These are phyloP conservation scores for Lepus townsendii DNA, from an alignment of 2,797 vertebrate species.

Conservation along the genomic window DNA sequence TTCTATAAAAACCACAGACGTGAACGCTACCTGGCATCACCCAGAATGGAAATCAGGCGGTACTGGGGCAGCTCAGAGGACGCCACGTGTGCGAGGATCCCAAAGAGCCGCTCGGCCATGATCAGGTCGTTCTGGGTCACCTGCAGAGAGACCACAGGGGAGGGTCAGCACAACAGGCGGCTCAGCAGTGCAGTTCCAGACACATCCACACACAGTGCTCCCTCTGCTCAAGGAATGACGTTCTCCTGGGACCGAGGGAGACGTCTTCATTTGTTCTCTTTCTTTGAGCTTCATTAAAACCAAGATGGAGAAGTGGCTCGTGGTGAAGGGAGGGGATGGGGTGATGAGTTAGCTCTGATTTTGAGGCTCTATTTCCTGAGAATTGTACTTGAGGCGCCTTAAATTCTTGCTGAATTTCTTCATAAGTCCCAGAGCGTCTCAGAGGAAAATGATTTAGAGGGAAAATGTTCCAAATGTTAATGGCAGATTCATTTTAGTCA, in stretches of 20 bases:
- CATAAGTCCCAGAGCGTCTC: conserved; percentile 25
- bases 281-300: neutral
- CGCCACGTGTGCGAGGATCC: conserved; percentile 95
- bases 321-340: neutral
- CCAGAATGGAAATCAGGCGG: conserved; percentile 93
- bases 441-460: neutral
- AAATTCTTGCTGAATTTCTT: neutral
- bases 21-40: conserved; percentile 94
- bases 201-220: no score
- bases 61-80: conserved; percentile 95
- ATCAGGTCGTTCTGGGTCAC: conserved; percentile 95
- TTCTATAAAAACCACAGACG: conserved; percentile 16
- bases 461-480: neutral
- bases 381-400: conserved; percentile 5
- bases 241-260: neutral
- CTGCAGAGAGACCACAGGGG: conserved; percentile 85
- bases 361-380: conserved; percentile 19
- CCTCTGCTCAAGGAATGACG: neutral
- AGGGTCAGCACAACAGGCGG: neutral
- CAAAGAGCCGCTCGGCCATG: conserved; percentile 95
- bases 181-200: no score
- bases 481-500: conserved; percentile 23
- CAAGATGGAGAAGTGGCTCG: neutral
- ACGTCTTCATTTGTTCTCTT: neutral
- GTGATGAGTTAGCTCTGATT: neutral